A percentile compares a stretch with the other conserved stretches of the same genome.
Evolutionary conservation across 2,888 invertebrate genomes (phyloP).

Genomic region (Ellobium chinense): DNA sequence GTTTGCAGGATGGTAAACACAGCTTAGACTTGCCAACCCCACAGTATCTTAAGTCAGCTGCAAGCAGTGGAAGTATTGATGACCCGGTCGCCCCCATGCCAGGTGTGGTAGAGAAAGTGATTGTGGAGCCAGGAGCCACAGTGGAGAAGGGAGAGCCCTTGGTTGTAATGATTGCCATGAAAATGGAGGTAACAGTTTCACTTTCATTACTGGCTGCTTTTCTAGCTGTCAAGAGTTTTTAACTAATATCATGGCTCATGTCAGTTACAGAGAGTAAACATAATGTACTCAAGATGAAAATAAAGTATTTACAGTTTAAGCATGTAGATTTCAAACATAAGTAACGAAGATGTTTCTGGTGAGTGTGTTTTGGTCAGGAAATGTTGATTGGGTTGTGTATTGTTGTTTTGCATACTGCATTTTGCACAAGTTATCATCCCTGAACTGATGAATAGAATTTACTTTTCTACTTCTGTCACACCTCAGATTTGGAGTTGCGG

Average conservation of each 20-base stretch:
- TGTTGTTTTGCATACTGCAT: too few relatives aligned
- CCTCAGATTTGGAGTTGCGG: too few relatives aligned
- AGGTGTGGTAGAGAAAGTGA: constrained; percentile 95
- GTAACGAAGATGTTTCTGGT: too few relatives aligned
- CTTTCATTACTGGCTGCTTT: neutral
- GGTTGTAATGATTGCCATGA: constrained; percentile 98
- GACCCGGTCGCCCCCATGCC: constrained; percentile 93
- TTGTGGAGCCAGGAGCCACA: constrained; percentile 87
- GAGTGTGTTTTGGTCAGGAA: too few relatives aligned
- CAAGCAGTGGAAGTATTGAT: constrained; percentile 78
- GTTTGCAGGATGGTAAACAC: constrained; percentile 69
- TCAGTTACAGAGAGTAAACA: neutral
- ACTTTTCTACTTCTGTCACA: too few relatives aligned
- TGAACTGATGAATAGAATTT: too few relatives aligned
- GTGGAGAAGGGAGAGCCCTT: constrained; percentile 94
- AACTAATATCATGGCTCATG: neutral
- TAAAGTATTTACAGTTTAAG: neutral
- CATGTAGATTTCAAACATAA: too few relatives aligned
- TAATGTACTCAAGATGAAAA: neutral
- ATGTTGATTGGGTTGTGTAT: too few relatives aligned
- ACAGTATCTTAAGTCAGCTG: constrained; percentile 73
- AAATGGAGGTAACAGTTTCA: constrained; percentile 90
- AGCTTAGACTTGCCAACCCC: constrained; percentile 79
- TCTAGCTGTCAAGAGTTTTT: too few relatives aligned
- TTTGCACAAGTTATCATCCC: too few relatives aligned